A percentile compares a stretch with the other conserved stretches of the same genome.
Conservation (phyloP, 2,888 invertebrate genomes). For the Julus scandinavius region DNA sequence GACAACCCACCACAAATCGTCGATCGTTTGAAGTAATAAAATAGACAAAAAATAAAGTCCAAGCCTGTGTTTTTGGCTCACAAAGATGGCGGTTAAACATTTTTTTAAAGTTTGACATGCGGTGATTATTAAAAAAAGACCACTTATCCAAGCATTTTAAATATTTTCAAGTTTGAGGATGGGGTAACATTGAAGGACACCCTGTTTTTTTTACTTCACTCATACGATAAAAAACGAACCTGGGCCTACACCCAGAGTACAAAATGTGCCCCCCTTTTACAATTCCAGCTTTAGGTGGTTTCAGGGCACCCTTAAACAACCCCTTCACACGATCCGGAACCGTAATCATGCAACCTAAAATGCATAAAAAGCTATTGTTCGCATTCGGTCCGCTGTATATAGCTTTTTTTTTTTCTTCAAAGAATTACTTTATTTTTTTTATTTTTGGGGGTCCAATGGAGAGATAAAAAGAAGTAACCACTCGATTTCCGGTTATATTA, state of each 20-base stretch:
- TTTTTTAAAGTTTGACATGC: neutral
- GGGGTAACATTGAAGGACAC: neutral
- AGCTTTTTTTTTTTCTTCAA: neutral
- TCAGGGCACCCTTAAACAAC: neutral
- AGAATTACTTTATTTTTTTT: neutral
- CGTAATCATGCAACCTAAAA: constrained; percentile 32
- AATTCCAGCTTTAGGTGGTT: neutral
- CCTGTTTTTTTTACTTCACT: neutral
- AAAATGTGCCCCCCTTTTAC: neutral
- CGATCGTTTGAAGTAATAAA: no score
- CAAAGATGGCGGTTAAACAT: no score
- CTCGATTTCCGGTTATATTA: constrained; percentile 39
- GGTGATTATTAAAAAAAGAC: neutral
- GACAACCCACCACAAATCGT: no score
- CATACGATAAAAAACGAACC: neutral
- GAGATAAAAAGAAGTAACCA: constrained; percentile 13
- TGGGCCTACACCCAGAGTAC: neutral
- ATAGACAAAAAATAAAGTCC: no score
- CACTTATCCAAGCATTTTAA: neutral
- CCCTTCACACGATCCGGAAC: constrained; percentile 43
- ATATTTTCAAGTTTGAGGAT: constrained; percentile 31
- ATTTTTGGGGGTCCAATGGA: neutral
- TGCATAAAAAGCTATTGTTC: neutral
- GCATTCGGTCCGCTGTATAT: constrained; percentile 24
- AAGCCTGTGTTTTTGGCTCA: no score